phyloP scores from a whole-genome alignment of 2,113 vertebrate genomes.

The Phylloscopus trochiloides region DNA sequence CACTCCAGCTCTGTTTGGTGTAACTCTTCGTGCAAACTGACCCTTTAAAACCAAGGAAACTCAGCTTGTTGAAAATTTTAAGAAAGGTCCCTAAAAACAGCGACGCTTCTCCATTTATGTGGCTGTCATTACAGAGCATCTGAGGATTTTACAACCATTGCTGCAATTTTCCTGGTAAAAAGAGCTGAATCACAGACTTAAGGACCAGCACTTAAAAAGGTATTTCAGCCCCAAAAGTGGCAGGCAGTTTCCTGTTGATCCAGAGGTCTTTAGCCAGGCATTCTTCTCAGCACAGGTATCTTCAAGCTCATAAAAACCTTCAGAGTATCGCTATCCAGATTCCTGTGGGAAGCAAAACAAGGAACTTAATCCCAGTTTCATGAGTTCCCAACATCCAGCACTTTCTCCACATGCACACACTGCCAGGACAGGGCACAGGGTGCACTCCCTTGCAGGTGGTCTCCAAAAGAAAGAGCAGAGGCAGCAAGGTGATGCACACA shows the following conservation, averaged over 20 bases:
- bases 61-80: background rate
- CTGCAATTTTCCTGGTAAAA: background rate
- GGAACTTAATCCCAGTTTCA: background rate
- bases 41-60: background rate
- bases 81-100: background rate
- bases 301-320: background rate
- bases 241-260: background rate
- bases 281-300: background rate
- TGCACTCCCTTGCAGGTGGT: background rate
- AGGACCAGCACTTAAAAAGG: background rate
- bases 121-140: background rate
- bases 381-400: fast-evolving
- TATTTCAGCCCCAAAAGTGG: background rate
- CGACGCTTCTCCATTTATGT: background rate
- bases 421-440: background rate
- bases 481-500: fast-evolving
- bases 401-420: background rate
- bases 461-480: background rate
- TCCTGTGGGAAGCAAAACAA: background rate
- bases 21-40: background rate
- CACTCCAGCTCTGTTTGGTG: background rate
- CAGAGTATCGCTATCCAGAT: background rate
- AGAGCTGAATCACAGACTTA: background rate
- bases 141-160: background rate
- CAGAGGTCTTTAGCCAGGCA: background rate